phyloP scores from a whole-genome alignment of 1,140 invertebrate species.

The Phenacoccus solenopsis region DNA sequence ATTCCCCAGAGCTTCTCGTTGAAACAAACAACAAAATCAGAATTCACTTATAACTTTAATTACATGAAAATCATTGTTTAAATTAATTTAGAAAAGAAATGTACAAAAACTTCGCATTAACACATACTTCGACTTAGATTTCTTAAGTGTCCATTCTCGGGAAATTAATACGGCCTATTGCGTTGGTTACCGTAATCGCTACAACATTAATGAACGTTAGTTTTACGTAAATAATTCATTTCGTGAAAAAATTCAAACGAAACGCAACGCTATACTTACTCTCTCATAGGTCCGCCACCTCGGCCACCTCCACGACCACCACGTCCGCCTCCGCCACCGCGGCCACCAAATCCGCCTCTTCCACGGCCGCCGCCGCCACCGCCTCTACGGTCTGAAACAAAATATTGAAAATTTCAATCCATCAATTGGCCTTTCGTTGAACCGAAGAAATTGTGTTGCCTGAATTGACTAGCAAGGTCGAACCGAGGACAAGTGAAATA shows the following conservation, averaged over 20 bases:
- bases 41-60: background rate
- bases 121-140: background rate
- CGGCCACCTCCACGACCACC: conserved; percentile 20
- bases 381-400: conserved; percentile 20
- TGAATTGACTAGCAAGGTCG: too few species aligned
- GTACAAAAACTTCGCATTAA: background rate
- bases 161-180: background rate
- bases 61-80: background rate
- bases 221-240: too few species aligned
- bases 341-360: conserved; percentile 21
- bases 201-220: too few species aligned
- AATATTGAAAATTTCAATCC: too few species aligned
- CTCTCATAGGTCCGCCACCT: conserved; percentile 24
- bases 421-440: too few species aligned
- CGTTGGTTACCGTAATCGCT: background rate
- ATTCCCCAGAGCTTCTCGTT: too few species aligned
- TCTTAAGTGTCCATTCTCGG: background rate
- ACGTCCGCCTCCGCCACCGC: conserved; percentile 18
- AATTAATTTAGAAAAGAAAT: background rate
- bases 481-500: too few species aligned
- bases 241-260: background rate
- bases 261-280: conserved; percentile 12
- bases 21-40: too few species aligned
- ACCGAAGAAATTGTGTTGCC: too few species aligned
- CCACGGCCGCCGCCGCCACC: conserved; percentile 22